These are phyloP conservation scores for Axis porcinus DNA, from an alignment of 2,113 vertebrate species.

Conservation along the genomic window DNA sequence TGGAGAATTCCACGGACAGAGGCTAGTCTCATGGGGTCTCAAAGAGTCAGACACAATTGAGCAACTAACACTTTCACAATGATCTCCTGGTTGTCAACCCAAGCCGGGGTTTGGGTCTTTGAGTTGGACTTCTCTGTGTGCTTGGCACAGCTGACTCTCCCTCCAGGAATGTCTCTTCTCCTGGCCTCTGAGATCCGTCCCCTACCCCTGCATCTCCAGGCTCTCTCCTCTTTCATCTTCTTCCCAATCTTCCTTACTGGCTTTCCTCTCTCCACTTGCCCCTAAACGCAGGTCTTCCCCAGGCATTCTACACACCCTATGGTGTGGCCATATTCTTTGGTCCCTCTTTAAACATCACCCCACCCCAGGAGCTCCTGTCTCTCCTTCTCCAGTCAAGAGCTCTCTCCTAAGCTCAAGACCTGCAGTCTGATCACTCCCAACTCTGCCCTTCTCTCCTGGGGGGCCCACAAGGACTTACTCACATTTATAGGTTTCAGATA, in stretches of 20 bases:
- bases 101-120: neutral
- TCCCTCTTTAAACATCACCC: neutral
- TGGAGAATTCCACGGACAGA: neutral
- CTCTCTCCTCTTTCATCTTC: neutral
- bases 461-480: neutral
- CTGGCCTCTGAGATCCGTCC: neutral
- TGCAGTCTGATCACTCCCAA: neutral
- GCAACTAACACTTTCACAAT: neutral
- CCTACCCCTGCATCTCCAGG: too few relatives aligned
- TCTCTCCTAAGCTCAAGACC: neutral
- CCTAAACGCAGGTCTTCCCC: neutral
- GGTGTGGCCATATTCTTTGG: fast-evolving
- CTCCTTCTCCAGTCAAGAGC: neutral
- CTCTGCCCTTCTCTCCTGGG: neutral
- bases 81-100: neutral
- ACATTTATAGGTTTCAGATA: neutral
- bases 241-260: neutral
- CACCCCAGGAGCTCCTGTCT: neutral
- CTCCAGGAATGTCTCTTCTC: neutral
- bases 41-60: neutral
- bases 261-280: neutral
- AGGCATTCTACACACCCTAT: neutral
- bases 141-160: neutral
- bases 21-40: neutral
- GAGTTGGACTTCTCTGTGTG: neutral